These are phyloP conservation scores for Solenopsis fugax DNA, from an alignment of 1,140 invertebrate species.

Conservation along the genomic window DNA sequence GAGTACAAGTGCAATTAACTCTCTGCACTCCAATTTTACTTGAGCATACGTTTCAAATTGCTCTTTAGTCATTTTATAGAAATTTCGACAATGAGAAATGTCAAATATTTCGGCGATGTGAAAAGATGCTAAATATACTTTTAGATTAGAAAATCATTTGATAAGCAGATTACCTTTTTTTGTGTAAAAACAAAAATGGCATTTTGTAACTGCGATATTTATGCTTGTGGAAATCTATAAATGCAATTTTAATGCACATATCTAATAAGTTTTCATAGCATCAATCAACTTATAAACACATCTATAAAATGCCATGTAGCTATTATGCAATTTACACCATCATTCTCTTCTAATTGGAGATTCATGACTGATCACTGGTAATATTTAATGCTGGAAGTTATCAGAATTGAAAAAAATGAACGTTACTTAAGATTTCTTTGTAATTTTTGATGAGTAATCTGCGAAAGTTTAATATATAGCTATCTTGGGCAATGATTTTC, in stretches of 20 bases:
- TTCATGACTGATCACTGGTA: not conserved
- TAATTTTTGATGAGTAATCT: constrained; percentile 6
- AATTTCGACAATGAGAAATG: not conserved
- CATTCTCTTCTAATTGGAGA: constrained; percentile 6
- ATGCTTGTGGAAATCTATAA: not conserved
- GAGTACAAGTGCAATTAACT: constrained; percentile 50
- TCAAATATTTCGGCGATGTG: not conserved
- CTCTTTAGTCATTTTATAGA: constrained; percentile 1
- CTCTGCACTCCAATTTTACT: constrained; percentile 17
- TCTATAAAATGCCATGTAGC: constrained; percentile 3
- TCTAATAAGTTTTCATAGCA: constrained; percentile 4
- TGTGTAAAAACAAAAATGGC: not conserved
- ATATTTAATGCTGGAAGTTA: constrained; percentile 9
- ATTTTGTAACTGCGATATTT: not conserved
- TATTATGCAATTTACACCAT: constrained; percentile 1
- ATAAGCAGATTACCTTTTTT: not conserved
- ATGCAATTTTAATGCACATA: not conserved
- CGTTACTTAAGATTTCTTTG: not conserved
- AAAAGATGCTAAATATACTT: not conserved
- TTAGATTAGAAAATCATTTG: not conserved
- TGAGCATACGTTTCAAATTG: constrained; percentile 18
- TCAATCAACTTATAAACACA: constrained; percentile 2
- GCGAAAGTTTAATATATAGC: constrained; percentile 21
- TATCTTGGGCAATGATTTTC: constrained; percentile 4
- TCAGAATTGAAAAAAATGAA: constrained; percentile 14